Evolutionary conservation across 2,113 vertebrate species (phyloP).

Genomic region (Sapajus apella): DNA sequence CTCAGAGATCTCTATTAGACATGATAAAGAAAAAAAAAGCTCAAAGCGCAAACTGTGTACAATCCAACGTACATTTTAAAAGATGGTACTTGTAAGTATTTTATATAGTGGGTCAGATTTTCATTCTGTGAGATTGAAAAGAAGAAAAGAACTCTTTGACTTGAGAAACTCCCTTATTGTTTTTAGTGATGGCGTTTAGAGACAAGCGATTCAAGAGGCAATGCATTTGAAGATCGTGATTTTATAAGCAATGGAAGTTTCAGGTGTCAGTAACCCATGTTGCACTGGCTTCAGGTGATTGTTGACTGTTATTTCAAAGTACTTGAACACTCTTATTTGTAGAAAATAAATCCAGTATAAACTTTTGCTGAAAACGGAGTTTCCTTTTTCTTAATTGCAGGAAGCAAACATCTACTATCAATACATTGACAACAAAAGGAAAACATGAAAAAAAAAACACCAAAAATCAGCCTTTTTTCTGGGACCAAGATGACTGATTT

Average conservation of each 20-base stretch:
- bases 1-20: conserved; percentile 70
- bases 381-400: neutral
- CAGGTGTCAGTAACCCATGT: conserved; percentile 35
- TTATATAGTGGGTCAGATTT: conserved; percentile 62
- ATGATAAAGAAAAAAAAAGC: conserved; percentile 64
- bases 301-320: conserved; percentile 48
- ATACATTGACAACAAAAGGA: neutral
- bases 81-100: conserved; percentile 43
- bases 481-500: neutral
- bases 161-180: conserved; percentile 56
- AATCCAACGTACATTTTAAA: conserved; percentile 67
- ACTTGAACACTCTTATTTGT: conserved; percentile 40
- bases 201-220: conserved; percentile 57
- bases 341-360: conserved; percentile 44
- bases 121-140: conserved; percentile 61
- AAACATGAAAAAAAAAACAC: neutral
- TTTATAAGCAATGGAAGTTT: conserved; percentile 68
- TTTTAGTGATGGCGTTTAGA: conserved; percentile 54
- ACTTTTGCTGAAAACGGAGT: neutral
- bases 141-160: conserved; percentile 69
- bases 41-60: conserved; percentile 56
- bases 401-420: conserved; percentile 4
- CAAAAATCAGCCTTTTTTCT: neutral
- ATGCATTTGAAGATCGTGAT: conserved; percentile 65
- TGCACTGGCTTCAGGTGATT: conserved; percentile 27